phyloP scores from a whole-genome alignment of 1,140 invertebrate genomes.

The Pachyrhynchus sulphureomaculatus region DNA sequence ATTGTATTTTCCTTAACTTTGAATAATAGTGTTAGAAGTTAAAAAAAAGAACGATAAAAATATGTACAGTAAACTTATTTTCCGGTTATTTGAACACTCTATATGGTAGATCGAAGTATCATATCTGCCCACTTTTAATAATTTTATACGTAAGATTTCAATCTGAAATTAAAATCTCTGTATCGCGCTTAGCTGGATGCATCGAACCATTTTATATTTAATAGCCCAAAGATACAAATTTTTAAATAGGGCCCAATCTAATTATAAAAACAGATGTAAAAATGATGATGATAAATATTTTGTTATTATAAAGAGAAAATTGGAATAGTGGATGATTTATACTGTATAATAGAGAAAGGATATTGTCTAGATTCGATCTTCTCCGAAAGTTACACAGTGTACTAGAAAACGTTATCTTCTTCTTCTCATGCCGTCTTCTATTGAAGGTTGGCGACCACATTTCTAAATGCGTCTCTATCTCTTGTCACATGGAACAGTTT shows the following conservation, averaged over 20 bases:
- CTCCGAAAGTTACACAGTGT: no score
- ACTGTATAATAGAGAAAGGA: neutral
- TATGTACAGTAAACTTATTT: neutral
- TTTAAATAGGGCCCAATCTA: conserved; percentile 17
- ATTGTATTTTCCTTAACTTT: no score
- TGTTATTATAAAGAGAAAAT: neutral
- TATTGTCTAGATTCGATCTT: no score
- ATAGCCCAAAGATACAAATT: conserved; percentile 11
- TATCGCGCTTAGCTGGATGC: conserved; percentile 5
- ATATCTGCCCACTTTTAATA: conserved; percentile 3
- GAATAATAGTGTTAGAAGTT: no score
- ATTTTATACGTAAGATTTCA: neutral
- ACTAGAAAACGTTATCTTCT: no score
- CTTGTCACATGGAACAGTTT: no score
- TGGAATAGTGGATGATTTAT: neutral
- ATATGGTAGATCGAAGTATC: no score
- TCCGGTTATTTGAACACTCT: neutral
- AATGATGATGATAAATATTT: conserved; percentile 16
- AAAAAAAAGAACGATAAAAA: neutral
- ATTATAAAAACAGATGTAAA: conserved; percentile 10
- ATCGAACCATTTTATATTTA: conserved; percentile 7
- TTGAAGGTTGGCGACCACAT: no score
- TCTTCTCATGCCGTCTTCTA: no score
- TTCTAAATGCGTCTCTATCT: no score
- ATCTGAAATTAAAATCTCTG: conserved; percentile 6